A percentile compares a stretch with the other conserved stretches of the same genome.
Conservation (phyloP, 2,797 vertebrate species). For the Vultur gryphus region DNA sequence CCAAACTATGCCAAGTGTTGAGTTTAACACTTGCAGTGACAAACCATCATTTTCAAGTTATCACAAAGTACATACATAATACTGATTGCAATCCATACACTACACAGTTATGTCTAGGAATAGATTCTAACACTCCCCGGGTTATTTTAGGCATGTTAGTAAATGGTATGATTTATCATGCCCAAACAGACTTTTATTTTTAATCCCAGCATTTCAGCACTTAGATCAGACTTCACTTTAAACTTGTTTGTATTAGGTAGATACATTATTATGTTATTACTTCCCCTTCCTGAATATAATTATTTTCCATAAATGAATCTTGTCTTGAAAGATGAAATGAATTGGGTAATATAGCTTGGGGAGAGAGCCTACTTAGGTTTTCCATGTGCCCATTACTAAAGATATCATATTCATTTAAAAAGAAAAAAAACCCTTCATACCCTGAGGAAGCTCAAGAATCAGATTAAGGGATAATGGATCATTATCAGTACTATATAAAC, state of each 20-base stretch:
- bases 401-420: constrained; percentile 44
- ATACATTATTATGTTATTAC: not conserved
- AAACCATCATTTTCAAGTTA: not conserved
- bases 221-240: not conserved
- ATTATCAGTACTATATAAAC: constrained; percentile 60
- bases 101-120: not conserved
- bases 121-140: not conserved
- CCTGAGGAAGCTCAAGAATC: constrained; percentile 50
- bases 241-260: constrained; percentile 12
- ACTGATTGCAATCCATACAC: not conserved
- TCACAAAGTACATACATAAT: not conserved
- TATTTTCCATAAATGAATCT: constrained; percentile 45
- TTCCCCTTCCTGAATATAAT: constrained; percentile 35
- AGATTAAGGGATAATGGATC: constrained; percentile 62
- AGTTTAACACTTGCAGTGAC: not conserved
- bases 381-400: constrained; percentile 43
- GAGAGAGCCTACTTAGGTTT: constrained; percentile 29
- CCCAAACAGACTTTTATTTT: not conserved
- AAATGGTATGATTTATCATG: not conserved
- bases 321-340: constrained; percentile 4
- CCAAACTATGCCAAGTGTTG: not conserved
- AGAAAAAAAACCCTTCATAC: not conserved
- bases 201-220: not conserved
- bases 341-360: constrained; percentile 3
- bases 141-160: not conserved